Evolutionary conservation across 2,888 invertebrate species (phyloP).

Genomic region (Callimorpha dominula): DNA sequence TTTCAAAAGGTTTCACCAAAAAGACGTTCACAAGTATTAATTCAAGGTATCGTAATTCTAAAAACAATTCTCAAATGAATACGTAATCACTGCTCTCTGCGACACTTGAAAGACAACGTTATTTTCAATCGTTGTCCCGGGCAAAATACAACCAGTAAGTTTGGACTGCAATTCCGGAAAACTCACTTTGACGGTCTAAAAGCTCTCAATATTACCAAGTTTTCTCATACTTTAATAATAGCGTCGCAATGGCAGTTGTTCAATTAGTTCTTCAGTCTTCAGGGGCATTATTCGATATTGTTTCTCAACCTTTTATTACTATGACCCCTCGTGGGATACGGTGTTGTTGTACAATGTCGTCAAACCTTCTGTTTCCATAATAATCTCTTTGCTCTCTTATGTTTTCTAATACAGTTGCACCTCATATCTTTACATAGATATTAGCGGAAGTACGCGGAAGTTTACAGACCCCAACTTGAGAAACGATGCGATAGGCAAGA

Average conservation of each 20-base stretch:
- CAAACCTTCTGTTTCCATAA: not conserved
- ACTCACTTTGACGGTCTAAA: slow-evolving; percentile 46
- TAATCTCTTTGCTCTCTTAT: not conserved
- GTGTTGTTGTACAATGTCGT: not conserved
- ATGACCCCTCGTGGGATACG: not conserved
- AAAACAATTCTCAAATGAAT: slow-evolving; percentile 11
- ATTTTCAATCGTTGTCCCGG: slow-evolving; percentile 16
- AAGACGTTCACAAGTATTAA: not conserved
- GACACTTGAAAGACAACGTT: slow-evolving; percentile 12
- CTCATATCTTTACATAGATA: not conserved
- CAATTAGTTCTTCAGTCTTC: slow-evolving; percentile 64
- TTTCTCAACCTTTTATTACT: slow-evolving; percentile 19
- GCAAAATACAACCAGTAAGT: slow-evolving; percentile 16
- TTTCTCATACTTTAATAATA: slow-evolving; percentile 59
- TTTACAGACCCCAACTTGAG: slow-evolving; percentile 1
- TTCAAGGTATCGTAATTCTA: not conserved
- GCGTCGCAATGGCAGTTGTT: slow-evolving; percentile 59
- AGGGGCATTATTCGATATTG: slow-evolving; percentile 49
- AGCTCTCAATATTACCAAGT: slow-evolving; percentile 49
- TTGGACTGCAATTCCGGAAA: slow-evolving; percentile 31
- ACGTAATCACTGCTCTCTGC: not conserved
- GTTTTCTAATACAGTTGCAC: not conserved
- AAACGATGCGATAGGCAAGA: slow-evolving; percentile 17
- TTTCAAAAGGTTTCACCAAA: too few species aligned
- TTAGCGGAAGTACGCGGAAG: not conserved